A percentile compares a stretch with the other conserved stretches of the same genome.
Evolutionary conservation across 2,113 vertebrate genomes (phyloP).

Genomic region (Semicossyphus pulcher): DNA sequence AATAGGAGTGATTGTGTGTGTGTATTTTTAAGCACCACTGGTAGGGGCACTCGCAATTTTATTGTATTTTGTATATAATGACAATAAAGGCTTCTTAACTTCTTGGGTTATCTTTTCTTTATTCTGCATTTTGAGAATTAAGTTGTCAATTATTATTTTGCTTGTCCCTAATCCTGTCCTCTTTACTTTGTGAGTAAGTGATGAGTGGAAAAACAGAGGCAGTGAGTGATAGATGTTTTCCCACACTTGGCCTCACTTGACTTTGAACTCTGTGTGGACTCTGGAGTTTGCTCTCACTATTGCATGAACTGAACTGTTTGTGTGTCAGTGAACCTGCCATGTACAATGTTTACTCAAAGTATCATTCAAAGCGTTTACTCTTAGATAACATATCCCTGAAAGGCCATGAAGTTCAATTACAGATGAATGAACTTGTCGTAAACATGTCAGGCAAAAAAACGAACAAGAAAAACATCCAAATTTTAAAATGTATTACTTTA

Average conservation of each 20-base stretch:
- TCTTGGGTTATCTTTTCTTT: too few species aligned
- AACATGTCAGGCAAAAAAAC: not conserved
- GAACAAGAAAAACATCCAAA: not conserved
- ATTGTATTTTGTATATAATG: too few species aligned
- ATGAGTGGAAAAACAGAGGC: not conserved
- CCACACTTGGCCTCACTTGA: not conserved
- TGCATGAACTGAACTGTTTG: conserved; percentile 11
- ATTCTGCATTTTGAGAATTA: too few species aligned
- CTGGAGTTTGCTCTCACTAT: conserved; percentile 53
- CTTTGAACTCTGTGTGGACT: conserved; percentile 26
- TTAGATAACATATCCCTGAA: conserved; percentile 5
- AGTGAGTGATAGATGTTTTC: not conserved
- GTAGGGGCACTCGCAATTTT: too few species aligned
- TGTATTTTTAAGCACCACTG: too few species aligned
- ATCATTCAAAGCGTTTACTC: not conserved
- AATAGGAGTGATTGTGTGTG: too few species aligned
- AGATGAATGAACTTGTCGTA: not conserved
- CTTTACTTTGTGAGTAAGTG: not conserved
- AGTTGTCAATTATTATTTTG: too few species aligned
- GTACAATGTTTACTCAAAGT: conserved; percentile 9
- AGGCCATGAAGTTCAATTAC: not conserved
- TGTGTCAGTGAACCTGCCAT: conserved; percentile 32
- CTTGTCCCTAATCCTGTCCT: too few species aligned
- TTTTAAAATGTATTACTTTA: too few species aligned
- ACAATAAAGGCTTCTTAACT: too few species aligned